Base-by-base conservation (phyloP, 1,140 invertebrate species). In the Hycleus phaleratus region DNA sequence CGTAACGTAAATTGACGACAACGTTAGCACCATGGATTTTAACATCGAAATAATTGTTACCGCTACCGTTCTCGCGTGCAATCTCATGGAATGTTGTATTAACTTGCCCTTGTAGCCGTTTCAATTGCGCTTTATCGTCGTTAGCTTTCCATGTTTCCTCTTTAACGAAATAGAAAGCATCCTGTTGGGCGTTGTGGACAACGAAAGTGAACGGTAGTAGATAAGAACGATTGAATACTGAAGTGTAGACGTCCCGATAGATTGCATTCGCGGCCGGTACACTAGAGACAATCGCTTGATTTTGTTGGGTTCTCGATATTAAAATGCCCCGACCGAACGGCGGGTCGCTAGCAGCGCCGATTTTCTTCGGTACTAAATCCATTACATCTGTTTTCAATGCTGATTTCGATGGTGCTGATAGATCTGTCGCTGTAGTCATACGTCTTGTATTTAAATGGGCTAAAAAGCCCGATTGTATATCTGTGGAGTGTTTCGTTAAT, bases 131-230 rank as follows among this genome's bases (percentile, higher is more conserved):
- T 59, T 89, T 84, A 71, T 98, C 94, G 65, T 93, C 89, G 42
- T 84, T 85, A 0, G 91, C 91, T 38, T 90, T 84, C 85, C 90
- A 91, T 0, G 85, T 84, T 58, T 94, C 88, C 67, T 92, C 87
- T 73, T 97, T 97, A 0, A 96, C 91, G 71, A 97, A 97, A 74
- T 94, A 95, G 75, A 97, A 95, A 8, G 91, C 87, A 69, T 96
- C 93, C 71, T 94, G 91, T 62, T 90, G 85, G 1, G 86, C 86
- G 46, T 87, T 91, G 73, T 95, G 91, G 8, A 93, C 85, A 2
- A 93, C 86, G 66, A 94, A 91, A 2, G 88, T 90, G 66, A 95
- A 89, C 43, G 91, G 89, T 43, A 97, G 76, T 61, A 95, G 81
- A 67, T 87, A 86, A 0, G 93, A 94, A 55, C 89, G 82, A 72